A percentile compares a stretch with the other conserved stretches of the same genome.
Evolutionary conservation across 2,113 vertebrate species (phyloP).

Genomic region (Tringa solitaria): DNA sequence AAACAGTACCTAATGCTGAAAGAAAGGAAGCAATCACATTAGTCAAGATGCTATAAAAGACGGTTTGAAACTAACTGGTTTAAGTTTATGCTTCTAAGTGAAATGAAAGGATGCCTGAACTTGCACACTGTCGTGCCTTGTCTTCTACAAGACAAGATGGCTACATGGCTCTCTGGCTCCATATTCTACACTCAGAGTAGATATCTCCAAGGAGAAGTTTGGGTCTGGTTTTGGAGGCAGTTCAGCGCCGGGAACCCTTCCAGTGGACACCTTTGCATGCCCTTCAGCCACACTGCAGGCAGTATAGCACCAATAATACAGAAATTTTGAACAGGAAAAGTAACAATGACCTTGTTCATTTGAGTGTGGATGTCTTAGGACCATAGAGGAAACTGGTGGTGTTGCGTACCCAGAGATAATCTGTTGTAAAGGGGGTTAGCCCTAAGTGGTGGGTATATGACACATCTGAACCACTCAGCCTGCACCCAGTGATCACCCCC

Average conservation of each 20-base stretch:
- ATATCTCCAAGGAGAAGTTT: background rate
- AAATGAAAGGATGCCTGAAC: background rate
- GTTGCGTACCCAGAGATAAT: background rate
- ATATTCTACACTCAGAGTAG: background rate
- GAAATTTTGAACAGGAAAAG: background rate
- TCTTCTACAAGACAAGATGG: too few relatives aligned
- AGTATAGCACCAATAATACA: background rate
- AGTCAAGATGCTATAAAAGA: background rate
- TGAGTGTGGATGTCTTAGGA: background rate
- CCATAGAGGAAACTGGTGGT: background rate
- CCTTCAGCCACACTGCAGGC: background rate
- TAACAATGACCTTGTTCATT: background rate
- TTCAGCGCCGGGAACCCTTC: background rate
- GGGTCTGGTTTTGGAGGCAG: background rate
- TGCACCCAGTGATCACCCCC: background rate
- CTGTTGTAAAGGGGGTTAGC: background rate
- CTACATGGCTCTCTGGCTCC: background rate
- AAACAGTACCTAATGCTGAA: background rate
- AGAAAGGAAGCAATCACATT: background rate
- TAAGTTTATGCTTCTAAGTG: background rate
- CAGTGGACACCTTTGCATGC: background rate
- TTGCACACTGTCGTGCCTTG: rapidly evolving
- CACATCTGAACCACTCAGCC: background rate
- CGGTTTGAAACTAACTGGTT: background rate
- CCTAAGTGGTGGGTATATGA: background rate